A percentile compares a stretch with the other conserved stretches of the same genome.
phyloP scores from a whole-genome alignment of 2,113 vertebrate genomes.

The Hydrolagus affinis region DNA sequence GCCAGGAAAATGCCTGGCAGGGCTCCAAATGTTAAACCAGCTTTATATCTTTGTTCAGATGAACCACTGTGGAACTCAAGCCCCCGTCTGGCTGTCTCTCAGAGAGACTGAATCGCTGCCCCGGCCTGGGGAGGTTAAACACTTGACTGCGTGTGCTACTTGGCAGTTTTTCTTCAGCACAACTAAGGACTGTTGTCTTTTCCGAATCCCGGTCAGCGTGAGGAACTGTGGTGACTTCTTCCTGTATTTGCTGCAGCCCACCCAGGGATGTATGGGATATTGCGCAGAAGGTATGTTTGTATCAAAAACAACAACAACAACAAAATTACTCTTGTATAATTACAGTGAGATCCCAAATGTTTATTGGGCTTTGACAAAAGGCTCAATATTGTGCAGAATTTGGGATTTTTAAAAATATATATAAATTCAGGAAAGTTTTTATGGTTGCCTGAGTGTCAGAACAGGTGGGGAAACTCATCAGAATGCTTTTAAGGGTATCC shows the following conservation, averaged over 20 bases:
- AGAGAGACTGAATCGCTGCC: slow-evolving; percentile 66
- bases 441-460: no score
- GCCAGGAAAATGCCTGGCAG: not conserved
- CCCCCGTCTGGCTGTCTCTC: slow-evolving; percentile 78
- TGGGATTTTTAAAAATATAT: no score
- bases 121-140: slow-evolving; percentile 58
- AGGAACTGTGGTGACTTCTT: slow-evolving; percentile 76
- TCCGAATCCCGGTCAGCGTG: slow-evolving; percentile 76
- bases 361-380: no score
- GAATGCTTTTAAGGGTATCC: no score
- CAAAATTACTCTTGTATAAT: no score
- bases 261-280: slow-evolving; percentile 84
- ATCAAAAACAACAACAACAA: no score
- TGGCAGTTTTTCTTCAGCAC: slow-evolving; percentile 71
- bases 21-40: not conserved
- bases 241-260: slow-evolving; percentile 80
- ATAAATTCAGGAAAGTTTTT: no score
- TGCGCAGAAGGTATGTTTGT: slow-evolving; percentile 72
- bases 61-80: slow-evolving; percentile 82
- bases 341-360: no score
- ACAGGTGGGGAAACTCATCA: no score
- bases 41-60: slow-evolving; percentile 51
- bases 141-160: slow-evolving; percentile 73
- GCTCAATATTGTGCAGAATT: no score
- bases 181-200: slow-evolving; percentile 74